Evolutionary conservation across 2,888 invertebrate species (phyloP).

Genomic region (Nephrotoma guestfalica): DNA sequence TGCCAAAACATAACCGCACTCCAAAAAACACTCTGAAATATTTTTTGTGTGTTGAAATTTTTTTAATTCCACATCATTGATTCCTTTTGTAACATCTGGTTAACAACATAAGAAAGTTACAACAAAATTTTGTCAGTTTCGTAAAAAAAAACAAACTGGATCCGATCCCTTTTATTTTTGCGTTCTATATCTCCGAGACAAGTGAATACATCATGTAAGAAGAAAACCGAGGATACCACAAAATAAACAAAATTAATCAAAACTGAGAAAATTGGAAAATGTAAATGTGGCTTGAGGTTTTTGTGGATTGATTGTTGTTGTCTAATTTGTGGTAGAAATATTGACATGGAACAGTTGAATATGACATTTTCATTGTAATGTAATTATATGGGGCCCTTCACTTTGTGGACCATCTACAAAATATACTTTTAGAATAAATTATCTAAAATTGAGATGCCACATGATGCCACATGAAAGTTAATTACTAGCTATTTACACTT

Average conservation of each 20-base stretch:
- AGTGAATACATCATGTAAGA: not conserved
- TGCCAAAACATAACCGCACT: not conserved
- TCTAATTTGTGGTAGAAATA: not conserved
- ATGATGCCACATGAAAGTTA: too few relatives aligned
- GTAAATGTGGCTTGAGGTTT: not conserved
- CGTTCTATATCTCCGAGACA: not conserved
- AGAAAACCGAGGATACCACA: not conserved
- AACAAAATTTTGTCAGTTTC: not conserved
- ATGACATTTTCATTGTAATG: not conserved
- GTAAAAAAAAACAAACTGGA: not conserved
- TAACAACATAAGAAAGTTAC: not conserved
- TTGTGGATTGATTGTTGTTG: not conserved
- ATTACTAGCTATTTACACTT: too few relatives aligned
- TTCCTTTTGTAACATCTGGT: conserved; percentile 35
- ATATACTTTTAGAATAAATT: too few relatives aligned
- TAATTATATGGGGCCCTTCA: not conserved
- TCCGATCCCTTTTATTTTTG: not conserved
- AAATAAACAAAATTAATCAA: not conserved
- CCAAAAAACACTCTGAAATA: not conserved
- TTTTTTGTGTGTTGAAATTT: not conserved
- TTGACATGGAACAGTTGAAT: not conserved
- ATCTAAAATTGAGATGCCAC: too few relatives aligned
- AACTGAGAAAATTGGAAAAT: not conserved
- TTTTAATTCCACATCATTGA: conserved; percentile 33
- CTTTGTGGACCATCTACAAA: too few relatives aligned